phyloP scores from a whole-genome alignment of 2,888 invertebrate species.

The Sarcophaga caerulescens region DNA sequence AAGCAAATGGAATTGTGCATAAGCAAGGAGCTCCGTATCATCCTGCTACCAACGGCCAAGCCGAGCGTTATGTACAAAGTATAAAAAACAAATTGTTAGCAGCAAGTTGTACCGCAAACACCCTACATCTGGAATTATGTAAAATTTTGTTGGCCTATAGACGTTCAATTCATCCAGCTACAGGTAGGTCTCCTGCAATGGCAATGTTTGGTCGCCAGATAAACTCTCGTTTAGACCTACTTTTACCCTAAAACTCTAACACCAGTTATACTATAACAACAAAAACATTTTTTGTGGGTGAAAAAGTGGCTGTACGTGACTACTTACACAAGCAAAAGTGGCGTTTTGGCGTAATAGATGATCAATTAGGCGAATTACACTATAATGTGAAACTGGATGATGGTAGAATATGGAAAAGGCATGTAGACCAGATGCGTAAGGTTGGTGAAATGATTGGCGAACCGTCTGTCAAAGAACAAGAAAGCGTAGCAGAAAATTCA shows the following conservation, averaged over 20 bases:
- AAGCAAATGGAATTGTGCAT: conserved; percentile 59
- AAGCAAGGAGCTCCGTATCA: conserved; percentile 69
- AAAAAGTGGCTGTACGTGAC: conserved; percentile 11
- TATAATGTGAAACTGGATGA: conserved; percentile 23
- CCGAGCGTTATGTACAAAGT: conserved; percentile 59
- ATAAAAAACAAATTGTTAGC: conserved; percentile 42
- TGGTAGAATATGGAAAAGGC: neutral
- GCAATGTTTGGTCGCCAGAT: conserved; percentile 55
- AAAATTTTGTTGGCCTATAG: conserved; percentile 49
- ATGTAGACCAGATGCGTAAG: conserved; percentile 2
- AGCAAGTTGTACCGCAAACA: neutral
- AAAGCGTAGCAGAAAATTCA: neutral
- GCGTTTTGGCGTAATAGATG: conserved; percentile 8
- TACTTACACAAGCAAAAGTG: neutral
- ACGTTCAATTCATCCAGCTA: conserved; percentile 54
- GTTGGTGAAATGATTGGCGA: neutral
- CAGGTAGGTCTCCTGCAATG: conserved; percentile 55
- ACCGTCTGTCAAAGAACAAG: too few species aligned
- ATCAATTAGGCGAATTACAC: conserved; percentile 7
- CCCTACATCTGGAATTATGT: neutral
- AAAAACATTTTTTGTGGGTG: conserved; percentile 5
- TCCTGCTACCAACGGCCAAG: conserved; percentile 68
- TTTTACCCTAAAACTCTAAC: conserved; percentile 24
- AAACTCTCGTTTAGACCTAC: conserved; percentile 48
- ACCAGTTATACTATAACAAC: neutral